Evolutionary conservation across 2,113 vertebrate species (phyloP).

Genomic region (Ptyas mucosa): DNA sequence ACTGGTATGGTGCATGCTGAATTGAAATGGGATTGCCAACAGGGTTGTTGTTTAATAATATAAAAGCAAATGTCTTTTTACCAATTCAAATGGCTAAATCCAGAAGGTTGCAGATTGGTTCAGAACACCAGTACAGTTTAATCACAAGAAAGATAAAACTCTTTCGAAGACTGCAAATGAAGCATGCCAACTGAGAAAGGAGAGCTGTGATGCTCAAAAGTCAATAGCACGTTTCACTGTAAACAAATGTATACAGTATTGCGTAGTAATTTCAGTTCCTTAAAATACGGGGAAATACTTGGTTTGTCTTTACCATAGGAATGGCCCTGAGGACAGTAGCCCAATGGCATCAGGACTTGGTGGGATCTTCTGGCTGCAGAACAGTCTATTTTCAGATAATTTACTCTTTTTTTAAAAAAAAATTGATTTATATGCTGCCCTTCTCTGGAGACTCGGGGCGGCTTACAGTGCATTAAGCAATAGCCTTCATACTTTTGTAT

Average conservation of each 20-base stretch:
- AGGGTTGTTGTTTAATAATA: neutral
- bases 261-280: fast-evolving
- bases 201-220: neutral
- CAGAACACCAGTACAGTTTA: neutral
- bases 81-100: neutral
- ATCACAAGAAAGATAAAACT: neutral
- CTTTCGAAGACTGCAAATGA: neutral
- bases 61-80: neutral
- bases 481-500: too few relatives aligned
- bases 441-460: too few relatives aligned
- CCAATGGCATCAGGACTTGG: neutral
- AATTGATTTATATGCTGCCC: too few relatives aligned
- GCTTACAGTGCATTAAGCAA: too few relatives aligned
- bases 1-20: neutral
- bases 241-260: neutral
- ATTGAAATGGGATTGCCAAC: neutral
- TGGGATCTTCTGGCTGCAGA: neutral
- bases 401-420: too few relatives aligned
- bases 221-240: neutral
- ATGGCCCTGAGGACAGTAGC: neutral
- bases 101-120: neutral
- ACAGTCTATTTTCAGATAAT: neutral
- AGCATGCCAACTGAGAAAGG: neutral
- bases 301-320: neutral
- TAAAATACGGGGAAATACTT: neutral